A percentile compares a stretch with the other conserved stretches of the same genome.
Evolutionary conservation across 1,140 invertebrate genomes (phyloP).

Genomic region (Ceratosolen fusciceps): DNA sequence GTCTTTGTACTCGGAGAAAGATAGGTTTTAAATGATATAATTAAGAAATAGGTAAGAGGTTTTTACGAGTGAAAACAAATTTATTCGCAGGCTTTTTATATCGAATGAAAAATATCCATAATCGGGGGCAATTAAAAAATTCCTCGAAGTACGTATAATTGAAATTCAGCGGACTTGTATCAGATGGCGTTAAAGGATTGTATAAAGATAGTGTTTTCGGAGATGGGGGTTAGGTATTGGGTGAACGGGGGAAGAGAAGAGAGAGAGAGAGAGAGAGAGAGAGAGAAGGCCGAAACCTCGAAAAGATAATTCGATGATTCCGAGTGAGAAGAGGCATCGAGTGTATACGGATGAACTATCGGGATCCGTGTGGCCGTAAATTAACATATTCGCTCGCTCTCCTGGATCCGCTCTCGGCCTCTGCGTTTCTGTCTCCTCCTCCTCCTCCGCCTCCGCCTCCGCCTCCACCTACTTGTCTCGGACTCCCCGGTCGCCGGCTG

Average conservation of each 20-base stretch:
- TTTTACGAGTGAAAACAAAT: neutral
- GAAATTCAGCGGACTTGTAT: neutral
- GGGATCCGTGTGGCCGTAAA: slow-evolving; percentile 44
- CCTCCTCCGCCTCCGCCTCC: no score
- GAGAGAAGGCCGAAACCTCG: neutral
- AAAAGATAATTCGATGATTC: neutral
- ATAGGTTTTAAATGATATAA: neutral
- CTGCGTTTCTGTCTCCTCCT: no score
- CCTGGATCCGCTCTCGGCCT: neutral
- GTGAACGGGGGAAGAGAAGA: no score
- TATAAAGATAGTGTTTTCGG: neutral
- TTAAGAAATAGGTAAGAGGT: neutral
- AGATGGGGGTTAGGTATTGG: neutral
- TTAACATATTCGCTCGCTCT: slow-evolving; percentile 45
- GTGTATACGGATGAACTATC: slow-evolving; percentile 16
- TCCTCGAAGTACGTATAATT: neutral
- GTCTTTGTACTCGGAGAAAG: no score
- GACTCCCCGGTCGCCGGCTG: no score
- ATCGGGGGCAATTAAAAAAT: neutral
- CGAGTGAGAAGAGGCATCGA: neutral
- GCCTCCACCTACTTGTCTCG: no score
- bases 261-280: no score
- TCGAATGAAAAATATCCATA: neutral
- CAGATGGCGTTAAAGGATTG: neutral
- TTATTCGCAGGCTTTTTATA: neutral